Conservation (phyloP, 2,888 invertebrate genomes). For the Onchidella celtica region DNA sequence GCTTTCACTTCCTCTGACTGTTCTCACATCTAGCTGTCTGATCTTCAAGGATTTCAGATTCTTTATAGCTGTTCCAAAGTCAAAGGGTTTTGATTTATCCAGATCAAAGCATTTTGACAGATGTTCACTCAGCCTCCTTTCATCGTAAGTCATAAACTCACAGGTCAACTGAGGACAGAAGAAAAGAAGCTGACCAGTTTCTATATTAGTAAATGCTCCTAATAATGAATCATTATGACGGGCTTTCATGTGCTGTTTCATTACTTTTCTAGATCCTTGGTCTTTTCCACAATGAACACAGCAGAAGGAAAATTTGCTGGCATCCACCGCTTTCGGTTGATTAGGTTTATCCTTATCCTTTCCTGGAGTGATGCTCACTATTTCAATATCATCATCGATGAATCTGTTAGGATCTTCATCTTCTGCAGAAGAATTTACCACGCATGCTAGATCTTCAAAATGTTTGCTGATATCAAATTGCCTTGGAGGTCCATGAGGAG, state of each 20-base stretch:
- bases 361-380: conserved; percentile 42
- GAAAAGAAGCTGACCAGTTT: conserved; percentile 44
- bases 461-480: conserved; percentile 49
- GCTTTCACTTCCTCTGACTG: conserved; percentile 12
- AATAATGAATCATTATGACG: conserved; percentile 43
- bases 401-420: background rate
- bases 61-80: conserved; percentile 38
- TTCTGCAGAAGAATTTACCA: conserved; percentile 28
- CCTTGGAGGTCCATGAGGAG: background rate
- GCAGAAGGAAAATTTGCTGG: conserved; percentile 47
- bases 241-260: conserved; percentile 50
- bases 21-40: conserved; percentile 30
- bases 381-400: conserved; percentile 45
- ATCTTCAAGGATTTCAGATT: conserved; percentile 48
- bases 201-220: conserved; percentile 45
- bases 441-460: conserved; percentile 49
- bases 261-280: conserved; percentile 40
- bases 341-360: conserved; percentile 11
- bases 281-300: conserved; percentile 51
- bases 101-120: conserved; percentile 35
- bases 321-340: conserved; percentile 44
- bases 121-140: conserved; percentile 41
- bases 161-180: conserved; percentile 47
- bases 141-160: conserved; percentile 50
- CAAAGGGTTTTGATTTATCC: conserved; percentile 41